Base-by-base conservation (phyloP, 2,113 vertebrate genomes). In the Perca schrenkii region DNA sequence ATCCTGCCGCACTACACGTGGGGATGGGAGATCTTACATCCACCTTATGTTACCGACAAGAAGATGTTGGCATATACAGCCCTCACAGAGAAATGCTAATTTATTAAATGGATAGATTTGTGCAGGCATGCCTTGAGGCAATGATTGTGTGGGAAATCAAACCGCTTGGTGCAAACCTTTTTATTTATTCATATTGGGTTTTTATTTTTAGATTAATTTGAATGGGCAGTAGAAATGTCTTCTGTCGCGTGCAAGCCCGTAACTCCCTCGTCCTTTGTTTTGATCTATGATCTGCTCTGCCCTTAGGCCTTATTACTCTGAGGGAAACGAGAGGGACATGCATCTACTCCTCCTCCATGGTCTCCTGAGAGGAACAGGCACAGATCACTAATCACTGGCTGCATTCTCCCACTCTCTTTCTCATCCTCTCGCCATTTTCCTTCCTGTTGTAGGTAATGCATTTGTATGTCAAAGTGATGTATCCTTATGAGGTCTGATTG, bases 231-330 rank as follows among this genome's bases (percentile, higher is more conserved):
- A 21, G 6, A 68, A 34, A 46, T 22, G 11, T 47, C 17, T 1
- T 10, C 25, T 63, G 14, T 77, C 40, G 22, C 16, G 64, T 10
- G 8, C 8, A 60, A 60, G 5, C 60, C 28, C 36, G 16, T 43
- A 25, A 14, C 52, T 47, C 70, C 43, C 53, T 16, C 6, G 3
- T 78, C 65, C 60, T 61, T 49, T 73, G 21, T 84, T 49, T 49
- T 74, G 34, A 47, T 74, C 53, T 58, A 68, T 73, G 66, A 76
- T 80, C 60, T 74, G 15, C 65, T 79, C 53, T 86, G 78, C 75
- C 85, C 80, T 69, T 14, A 72, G 77, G 85, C 64, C 73, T 86
- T 84, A 86, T 91, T 90, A 75, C 69, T 87, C 71, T 70, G 66
- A 80, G 53, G 63, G 16, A 85, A 87, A 82, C 50, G 28, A 86